Evolutionary conservation across 2,113 vertebrate genomes (phyloP).

Genomic region (Strix uralensis): DNA sequence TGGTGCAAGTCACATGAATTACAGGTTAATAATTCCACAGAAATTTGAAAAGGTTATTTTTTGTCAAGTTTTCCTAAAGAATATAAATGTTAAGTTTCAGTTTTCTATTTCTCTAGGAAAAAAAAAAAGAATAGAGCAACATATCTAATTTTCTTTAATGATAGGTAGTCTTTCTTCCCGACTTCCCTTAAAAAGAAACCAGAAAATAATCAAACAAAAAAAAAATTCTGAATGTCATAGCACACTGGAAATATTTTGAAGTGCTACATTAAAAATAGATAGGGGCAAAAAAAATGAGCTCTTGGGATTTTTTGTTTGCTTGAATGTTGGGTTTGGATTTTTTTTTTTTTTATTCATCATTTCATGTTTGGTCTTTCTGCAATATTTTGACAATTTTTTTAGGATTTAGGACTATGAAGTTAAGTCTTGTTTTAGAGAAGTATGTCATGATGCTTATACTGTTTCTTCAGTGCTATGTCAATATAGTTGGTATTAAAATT

Average conservation of each 20-base stretch:
- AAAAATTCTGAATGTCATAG: not conserved
- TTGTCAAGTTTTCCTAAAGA: not conserved
- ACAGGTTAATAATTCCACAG: not conserved
- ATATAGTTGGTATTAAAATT: not conserved
- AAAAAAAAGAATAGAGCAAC: not conserved
- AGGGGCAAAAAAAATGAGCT: fast-evolving
- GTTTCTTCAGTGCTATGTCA: not conserved
- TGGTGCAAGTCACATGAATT: not conserved
- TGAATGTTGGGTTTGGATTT: not conserved
- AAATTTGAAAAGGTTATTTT: not conserved
- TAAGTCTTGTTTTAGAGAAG: not conserved
- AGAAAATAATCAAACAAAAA: not conserved
- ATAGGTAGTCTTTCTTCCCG: not conserved
- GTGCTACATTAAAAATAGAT: not conserved
- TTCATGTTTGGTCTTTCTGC: not conserved
- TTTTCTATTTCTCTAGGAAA: not conserved
- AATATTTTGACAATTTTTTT: not conserved
- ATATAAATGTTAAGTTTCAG: not conserved
- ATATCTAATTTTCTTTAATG: not conserved
- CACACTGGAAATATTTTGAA: not conserved
- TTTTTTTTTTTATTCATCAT: not conserved
- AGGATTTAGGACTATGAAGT: not conserved
- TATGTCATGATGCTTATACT: not conserved
- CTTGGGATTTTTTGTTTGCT: fast-evolving
- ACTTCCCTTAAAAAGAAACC: not conserved